Base-by-base conservation (phyloP, 2,888 invertebrate species). In the Drosophila antonietae region DNA sequence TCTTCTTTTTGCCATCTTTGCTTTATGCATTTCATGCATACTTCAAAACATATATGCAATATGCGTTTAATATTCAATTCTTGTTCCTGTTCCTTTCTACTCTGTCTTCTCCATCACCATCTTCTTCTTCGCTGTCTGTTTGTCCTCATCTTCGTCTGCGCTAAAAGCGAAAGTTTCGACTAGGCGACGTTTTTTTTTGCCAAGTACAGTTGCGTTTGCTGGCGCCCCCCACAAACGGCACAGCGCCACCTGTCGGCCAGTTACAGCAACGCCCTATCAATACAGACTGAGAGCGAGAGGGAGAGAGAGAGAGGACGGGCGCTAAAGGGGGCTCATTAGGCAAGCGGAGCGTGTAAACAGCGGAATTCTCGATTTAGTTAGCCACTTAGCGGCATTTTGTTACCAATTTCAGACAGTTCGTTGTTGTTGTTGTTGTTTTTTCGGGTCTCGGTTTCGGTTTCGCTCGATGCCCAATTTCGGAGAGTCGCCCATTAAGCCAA, bases 261-360 rank as follows among this genome's bases (percentile, higher is more conserved):
- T 6, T 20, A 20, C 12, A n/a, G 49, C 14, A 18, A 7, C 12
- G 39, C 6, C 68, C 67, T 67, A 59, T 47, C 58, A 66, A 58
- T 31, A 18, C 28, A 28, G 73, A 64, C n/a, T 10, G 14, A 4
- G 47, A 3, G 3, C 3, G 14, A 12, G 1, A n/a, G 18, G 8
- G 28, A 1, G 41, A 15, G 9, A 0, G 12, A 44, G 37, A 9
- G 12, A 18, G 3, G n/a, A 15, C 49, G 10, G 33, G 31, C n/a
- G 0, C 3, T 12, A 33, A 18, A 33, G 51, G 33, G 51, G 41
- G 57, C 85, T 88, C 83, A 86, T 86, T 86, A 86, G 88, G 68
- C 68, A 85, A 86, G 78, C 86, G 81, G 75, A 86, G 86, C 88
- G 86, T 86, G 86, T 86, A 86, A 86, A 86, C 83, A 85, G 75